phyloP scores from a whole-genome alignment of 2,797 vertebrate genomes.

The Rachycentron canadum region DNA sequence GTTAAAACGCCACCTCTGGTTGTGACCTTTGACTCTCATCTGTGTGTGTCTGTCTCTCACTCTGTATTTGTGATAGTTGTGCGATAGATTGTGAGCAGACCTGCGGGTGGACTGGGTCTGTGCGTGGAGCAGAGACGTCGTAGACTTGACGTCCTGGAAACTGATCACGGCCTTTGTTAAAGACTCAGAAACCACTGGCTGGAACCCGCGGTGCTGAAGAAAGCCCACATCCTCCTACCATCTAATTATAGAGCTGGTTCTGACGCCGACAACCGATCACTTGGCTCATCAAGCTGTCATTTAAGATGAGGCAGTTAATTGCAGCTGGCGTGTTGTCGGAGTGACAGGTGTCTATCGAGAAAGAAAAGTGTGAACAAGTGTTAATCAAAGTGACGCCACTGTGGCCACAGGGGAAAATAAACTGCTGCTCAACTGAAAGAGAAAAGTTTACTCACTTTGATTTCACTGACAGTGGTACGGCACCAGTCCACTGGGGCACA shows the following conservation, averaged over 20 bases:
- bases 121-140: background rate
- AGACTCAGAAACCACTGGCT: background rate
- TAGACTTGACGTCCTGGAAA: background rate
- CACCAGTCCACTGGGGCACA: too few relatives aligned
- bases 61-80: background rate
- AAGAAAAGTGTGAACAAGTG: background rate
- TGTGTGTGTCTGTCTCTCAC: background rate
- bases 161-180: background rate
- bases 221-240: constrained; percentile 6
- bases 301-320: background rate
- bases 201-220: background rate
- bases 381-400: background rate
- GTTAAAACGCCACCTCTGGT: constrained; percentile 27
- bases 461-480: too few relatives aligned
- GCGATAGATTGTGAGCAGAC: background rate
- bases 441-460: too few relatives aligned
- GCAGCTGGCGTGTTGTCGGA: background rate
- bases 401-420: background rate
- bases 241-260: background rate
- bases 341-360: background rate
- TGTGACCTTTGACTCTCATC: constrained; percentile 27
- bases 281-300: constrained; percentile 21
- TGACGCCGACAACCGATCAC: background rate
- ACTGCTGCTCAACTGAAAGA: background rate
- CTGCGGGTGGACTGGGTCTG: background rate